phyloP scores from a whole-genome alignment of 1,140 invertebrate species.

The Drosophila rhopaloa region DNA sequence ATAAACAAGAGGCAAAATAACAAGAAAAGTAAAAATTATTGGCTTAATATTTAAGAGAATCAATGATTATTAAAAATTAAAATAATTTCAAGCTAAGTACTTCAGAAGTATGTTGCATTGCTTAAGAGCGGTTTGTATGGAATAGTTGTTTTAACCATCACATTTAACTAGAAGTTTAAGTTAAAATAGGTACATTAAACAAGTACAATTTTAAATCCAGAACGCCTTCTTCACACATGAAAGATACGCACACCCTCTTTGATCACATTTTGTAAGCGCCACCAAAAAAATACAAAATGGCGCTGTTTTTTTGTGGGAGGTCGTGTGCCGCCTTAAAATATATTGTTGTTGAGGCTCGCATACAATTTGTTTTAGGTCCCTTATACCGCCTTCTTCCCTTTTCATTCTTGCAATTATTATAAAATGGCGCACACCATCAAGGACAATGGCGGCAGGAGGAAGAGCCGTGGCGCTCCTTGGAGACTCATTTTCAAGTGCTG shows the following conservation, averaged over 20 bases:
- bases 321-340: conserved; percentile 48
- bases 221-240: conserved; percentile 22
- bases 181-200: too few relatives aligned
- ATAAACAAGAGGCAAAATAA: too few relatives aligned
- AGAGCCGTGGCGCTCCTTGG: conserved; percentile 67
- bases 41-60: too few relatives aligned
- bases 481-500: conserved; percentile 79
- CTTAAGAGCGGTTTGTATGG: too few relatives aligned
- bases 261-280: conserved; percentile 44
- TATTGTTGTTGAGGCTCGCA: conserved; percentile 64
- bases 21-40: too few relatives aligned
- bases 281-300: conserved; percentile 30
- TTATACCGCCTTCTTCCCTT: conserved; percentile 2
- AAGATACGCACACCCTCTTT: conserved; percentile 40
- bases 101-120: too few relatives aligned
- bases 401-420: conserved; percentile 72
- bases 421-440: conserved; percentile 66
- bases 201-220: too few relatives aligned
- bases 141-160: too few relatives aligned
- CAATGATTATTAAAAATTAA: too few relatives aligned
- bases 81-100: too few relatives aligned
- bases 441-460: conserved; percentile 41
- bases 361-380: conserved; percentile 57
- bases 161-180: too few relatives aligned
- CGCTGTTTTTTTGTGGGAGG: conserved; percentile 28